Evolutionary conservation across 1,140 invertebrate genomes (phyloP), one percentile per base, ranked within the genome.

Genomic region (Cryptotermes secundus): DNA sequence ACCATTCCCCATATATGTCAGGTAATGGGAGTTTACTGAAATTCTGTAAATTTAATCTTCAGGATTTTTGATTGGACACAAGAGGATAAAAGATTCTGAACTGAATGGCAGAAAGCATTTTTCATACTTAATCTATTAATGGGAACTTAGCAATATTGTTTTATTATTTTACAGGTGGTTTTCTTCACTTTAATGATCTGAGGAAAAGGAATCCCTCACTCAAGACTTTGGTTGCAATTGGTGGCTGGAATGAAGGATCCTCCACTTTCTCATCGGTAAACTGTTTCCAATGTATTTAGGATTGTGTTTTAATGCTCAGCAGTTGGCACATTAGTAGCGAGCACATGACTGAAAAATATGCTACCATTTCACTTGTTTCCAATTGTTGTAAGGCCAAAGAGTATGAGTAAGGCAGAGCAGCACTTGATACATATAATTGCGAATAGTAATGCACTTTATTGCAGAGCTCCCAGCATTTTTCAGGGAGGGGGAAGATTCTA

Each of bases 211-310:
- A 94, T 87, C 92, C 94, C 0, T 88, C 90, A 0, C 84, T 94
- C 0, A 96, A 96, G 87, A 90, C 92, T 0, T 80, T 96, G n/a
- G 87, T 96, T 0, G 93, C 94, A 0, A 93, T 96, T 83, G 96
- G 95, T 24, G 95, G 95, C 2, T 96, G 94, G 94, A 94, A 93
- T 85, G 93, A 94, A 87, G 93, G 92, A 24, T 94, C 93, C 0
- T 65, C 72, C 3, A 93, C 92, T 85, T 95, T 93, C 87, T 95
- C 94, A 0, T 34, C 88, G 36, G 86, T 87, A 86, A 86, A 84
- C 53, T 79, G 80, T 88, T 42, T 81, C 88, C n/a, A 36, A 87
- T 85, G 88, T 87, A 85, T 82, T 88, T 16, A 86, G 85, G 81
- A n/a, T 34, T 45, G 6, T 87, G 53, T 36, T 86, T 88, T n/a